These are phyloP conservation scores for Allygus modestus DNA, from an alignment of 2,888 invertebrate genomes.

Conservation along the genomic window DNA sequence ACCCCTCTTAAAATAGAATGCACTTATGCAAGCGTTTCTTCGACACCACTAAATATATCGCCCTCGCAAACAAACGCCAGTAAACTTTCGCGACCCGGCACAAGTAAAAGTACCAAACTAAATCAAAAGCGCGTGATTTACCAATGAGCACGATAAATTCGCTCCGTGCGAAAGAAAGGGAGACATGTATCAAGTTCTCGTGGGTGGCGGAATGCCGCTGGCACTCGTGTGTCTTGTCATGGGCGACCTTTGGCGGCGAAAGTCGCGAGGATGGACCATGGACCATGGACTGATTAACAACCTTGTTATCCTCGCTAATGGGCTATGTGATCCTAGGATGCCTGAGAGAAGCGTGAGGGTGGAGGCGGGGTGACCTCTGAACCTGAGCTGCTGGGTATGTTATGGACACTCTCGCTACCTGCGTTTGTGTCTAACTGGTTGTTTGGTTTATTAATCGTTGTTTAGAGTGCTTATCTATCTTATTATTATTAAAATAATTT, in stretches of 20 bases:
- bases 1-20: no score
- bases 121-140: constrained; percentile 36
- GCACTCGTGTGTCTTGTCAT: background rate
- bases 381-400: background rate
- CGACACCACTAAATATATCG: no score
- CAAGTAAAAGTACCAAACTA: background rate
- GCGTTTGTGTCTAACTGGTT: no score
- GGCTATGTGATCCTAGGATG: no score
- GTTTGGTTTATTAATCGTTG: no score
- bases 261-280: background rate
- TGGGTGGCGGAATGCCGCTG: constrained; percentile 5
- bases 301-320: background rate
- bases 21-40: no score
- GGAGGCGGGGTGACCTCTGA: background rate
- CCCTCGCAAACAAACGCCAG: background rate
- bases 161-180: constrained; percentile 30
- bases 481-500: no score
- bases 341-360: no score
- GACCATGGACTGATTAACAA: background rate
- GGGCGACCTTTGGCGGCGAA: constrained; percentile 8
- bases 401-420: no score
- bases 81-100: background rate
- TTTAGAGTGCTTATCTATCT: no score
- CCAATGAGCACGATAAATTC: constrained; percentile 36
- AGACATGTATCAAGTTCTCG: constrained; percentile 37